Base-by-base conservation (phyloP, 2,113 vertebrate species). In the Hippocampus guttulatus region DNA sequence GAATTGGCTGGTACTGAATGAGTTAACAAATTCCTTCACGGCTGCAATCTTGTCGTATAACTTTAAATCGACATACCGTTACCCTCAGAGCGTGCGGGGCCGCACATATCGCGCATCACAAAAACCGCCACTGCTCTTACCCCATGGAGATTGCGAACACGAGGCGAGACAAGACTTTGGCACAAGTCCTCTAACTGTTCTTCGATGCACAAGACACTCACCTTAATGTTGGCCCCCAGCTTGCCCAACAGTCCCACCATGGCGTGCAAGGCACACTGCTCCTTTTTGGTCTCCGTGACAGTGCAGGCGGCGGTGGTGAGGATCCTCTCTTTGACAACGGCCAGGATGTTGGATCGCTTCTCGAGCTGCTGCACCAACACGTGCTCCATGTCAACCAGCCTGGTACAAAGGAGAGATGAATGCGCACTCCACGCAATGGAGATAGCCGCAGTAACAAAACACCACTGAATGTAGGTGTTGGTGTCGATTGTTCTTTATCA, bases 281-380 rank as follows among this genome's bases (percentile, higher is more conserved):
- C 84, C 66, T 71, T 78, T 10, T 73, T 73, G 0, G 21, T 88
- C 82, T 94, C 93, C 0, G 85, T 91, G 78, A 98, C 88, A 0
- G 85, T 82, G 63, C 95, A 95, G 67, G 86, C 83, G 49, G 87
- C 83, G 12, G 93, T 94, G 7, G 95, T 98, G 77, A 95, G 45
- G 54, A 98, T 93, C 85, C 92, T 93, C 85, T 97, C 93, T 15
- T 90, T 95, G 87, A 98, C 79, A 51, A 98, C 57, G 4, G 93
- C 93, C 71, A 98, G 87, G 47, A 93, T 87, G 16, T 93, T 92
- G 0, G 87, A 84, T 55, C 66, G 85, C 76, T 90, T 93, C 86
- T 93, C 85, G 57, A 92, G 79, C 88, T 96, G 94, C 75, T 90
- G 83, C 74, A 98, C 81, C 81, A 97, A 85, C 1, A 78, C 75